Conservation (phyloP, 1,140 invertebrate species). For the Thaumetopoea pityocampa region DNA sequence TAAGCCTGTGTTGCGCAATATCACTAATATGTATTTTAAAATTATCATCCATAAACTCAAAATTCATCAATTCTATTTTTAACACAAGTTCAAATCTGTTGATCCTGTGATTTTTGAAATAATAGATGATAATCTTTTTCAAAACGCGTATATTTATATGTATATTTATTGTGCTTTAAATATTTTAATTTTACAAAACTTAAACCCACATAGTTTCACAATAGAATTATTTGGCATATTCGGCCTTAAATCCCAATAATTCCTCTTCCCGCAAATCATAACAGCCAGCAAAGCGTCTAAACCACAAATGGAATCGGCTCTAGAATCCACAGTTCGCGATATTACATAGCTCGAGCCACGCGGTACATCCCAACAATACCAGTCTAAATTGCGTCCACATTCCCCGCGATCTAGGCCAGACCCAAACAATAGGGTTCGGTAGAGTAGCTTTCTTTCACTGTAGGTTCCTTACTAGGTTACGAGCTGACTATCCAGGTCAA, state of each 20-base stretch:
- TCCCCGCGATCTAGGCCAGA: conserved; percentile 55
- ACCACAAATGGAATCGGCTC: conserved; percentile 32
- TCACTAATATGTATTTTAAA: no score
- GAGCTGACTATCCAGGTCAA: conserved; percentile 55
- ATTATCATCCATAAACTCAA: no score
- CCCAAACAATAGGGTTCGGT: conserved; percentile 51
- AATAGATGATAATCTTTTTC: no score
- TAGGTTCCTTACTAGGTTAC: conserved; percentile 43
- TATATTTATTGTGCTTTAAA: no score
- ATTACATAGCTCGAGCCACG: conserved; percentile 31
- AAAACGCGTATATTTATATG: no score
- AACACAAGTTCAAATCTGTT: no score
- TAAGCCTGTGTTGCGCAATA: no score
- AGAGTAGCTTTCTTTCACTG: conserved; percentile 51
- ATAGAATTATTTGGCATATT: conserved; percentile 12
- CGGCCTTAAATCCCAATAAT: no score
- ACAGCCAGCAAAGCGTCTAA: conserved; percentile 9
- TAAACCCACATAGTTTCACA: neutral
- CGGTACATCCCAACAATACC: conserved; percentile 55
- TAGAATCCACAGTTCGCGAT: conserved; percentile 29
- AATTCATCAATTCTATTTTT: no score
- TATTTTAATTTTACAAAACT: no score
- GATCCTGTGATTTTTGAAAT: no score
- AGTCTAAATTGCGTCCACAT: conserved; percentile 64
- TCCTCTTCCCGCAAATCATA: no score